These are phyloP conservation scores for Archilochus colubris DNA, from an alignment of 2,113 vertebrate genomes.

Conservation along the genomic window DNA sequence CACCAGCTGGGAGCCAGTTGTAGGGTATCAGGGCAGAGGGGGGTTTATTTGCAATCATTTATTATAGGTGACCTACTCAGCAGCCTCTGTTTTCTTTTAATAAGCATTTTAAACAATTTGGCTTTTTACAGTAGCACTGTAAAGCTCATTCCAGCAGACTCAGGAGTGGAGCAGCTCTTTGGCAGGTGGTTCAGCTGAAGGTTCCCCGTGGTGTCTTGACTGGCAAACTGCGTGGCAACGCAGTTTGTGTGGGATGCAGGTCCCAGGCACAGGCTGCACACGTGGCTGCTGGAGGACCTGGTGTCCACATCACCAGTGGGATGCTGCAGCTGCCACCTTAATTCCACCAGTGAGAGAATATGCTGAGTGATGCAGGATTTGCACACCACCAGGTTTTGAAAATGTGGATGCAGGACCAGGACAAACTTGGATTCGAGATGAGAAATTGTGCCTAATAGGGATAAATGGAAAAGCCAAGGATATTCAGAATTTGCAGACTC, in stretches of 20 bases:
- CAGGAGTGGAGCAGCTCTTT: neutral
- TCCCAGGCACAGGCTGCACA: neutral
- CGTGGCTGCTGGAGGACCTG: neutral
- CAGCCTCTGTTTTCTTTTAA: neutral
- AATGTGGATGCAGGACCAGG: neutral
- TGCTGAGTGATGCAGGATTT: neutral
- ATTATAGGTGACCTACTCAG: rapidly evolving
- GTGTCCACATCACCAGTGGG: neutral
- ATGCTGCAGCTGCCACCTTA: neutral
- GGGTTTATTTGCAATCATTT: neutral
- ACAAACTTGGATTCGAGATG: neutral
- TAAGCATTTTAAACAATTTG: neutral
- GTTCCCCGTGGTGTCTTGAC: neutral
- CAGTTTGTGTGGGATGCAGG: neutral
- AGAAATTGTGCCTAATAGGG: neutral
- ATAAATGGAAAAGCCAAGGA: neutral
- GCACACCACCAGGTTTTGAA: neutral
- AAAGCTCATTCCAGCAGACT: neutral
- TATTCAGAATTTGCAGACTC: neutral
- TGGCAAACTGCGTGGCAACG: neutral
- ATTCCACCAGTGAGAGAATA: neutral
- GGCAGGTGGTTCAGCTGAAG: neutral
- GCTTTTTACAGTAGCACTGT: neutral
- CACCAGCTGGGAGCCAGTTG: neutral
- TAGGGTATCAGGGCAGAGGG: neutral